Evolutionary conservation across 2,888 invertebrate genomes (phyloP).

Genomic region (Ophraella communa): DNA sequence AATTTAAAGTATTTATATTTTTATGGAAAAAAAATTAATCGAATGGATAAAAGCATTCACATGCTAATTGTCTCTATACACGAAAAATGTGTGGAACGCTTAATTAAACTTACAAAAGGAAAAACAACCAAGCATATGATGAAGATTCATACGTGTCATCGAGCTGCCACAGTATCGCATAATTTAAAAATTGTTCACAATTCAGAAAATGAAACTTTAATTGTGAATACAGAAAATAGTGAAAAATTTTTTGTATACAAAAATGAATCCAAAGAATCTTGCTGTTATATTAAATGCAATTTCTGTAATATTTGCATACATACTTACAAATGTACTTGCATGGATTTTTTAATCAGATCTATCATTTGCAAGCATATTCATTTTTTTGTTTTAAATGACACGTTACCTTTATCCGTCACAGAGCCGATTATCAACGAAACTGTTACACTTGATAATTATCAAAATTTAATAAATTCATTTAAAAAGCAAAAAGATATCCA

Average conservation of each 20-base stretch:
- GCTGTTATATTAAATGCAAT: background rate
- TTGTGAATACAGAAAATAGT: too few species aligned
- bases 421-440: background rate
- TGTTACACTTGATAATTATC: background rate
- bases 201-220: too few species aligned
- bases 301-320: background rate
- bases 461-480: background rate
- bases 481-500: background rate
- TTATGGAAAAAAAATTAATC: background rate
- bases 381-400: too few species aligned
- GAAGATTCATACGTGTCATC: background rate
- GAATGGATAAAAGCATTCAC: too few species aligned
- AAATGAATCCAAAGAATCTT: background rate
- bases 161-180: background rate
- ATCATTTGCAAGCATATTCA: background rate
- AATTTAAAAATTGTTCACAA: background rate
- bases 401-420: too few species aligned
- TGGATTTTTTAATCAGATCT: background rate
- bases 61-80: background rate
- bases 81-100: background rate
- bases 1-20: background rate
- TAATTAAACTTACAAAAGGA: background rate
- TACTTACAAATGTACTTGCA: background rate
- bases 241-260: background rate
- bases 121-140: background rate